Conservation (phyloP, 1,140 invertebrate species). For the Akabosia matsudoensis region DNA sequence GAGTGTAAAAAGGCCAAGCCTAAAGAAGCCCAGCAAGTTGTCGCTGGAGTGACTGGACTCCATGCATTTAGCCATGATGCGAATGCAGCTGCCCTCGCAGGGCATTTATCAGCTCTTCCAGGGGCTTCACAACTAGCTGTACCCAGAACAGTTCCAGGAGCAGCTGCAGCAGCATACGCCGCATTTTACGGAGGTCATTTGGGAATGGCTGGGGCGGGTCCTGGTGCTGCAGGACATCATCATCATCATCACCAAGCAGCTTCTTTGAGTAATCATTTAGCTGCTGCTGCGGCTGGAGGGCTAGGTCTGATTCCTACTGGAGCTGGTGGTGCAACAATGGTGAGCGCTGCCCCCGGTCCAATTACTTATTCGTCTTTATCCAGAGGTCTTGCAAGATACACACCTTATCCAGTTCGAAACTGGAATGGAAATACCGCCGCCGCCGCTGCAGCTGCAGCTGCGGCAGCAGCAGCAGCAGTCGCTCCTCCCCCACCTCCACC, state of each 20-base stretch:
- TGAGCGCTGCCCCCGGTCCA: neutral
- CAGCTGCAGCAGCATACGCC: neutral
- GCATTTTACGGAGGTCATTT: neutral
- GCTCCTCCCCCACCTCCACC: neutral
- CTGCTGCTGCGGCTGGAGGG: neutral
- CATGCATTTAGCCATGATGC: slow-evolving; percentile 4
- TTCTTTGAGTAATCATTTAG: neutral
- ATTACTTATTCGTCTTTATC: neutral
- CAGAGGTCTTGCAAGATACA: neutral
- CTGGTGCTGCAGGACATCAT: neutral
- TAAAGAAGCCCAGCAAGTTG: neutral
- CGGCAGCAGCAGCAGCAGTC: neutral
- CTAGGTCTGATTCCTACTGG: neutral
- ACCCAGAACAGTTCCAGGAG: neutral
- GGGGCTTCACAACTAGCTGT: neutral
- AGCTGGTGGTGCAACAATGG: neutral
- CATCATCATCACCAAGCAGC: neutral
- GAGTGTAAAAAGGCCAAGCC: slow-evolving; percentile 26
- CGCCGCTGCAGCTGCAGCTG: neutral
- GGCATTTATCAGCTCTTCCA: neutral
- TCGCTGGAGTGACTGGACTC: neutral
- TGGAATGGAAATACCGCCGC: slow-evolving; percentile 8
- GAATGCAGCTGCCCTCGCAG: neutral
- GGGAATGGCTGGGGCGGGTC: neutral
- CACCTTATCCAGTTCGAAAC: neutral